Evolutionary conservation across 2,888 invertebrate genomes (phyloP), one percentile per base, ranked within the genome.

Genomic region (Trissonchulus latispiculum): DNA sequence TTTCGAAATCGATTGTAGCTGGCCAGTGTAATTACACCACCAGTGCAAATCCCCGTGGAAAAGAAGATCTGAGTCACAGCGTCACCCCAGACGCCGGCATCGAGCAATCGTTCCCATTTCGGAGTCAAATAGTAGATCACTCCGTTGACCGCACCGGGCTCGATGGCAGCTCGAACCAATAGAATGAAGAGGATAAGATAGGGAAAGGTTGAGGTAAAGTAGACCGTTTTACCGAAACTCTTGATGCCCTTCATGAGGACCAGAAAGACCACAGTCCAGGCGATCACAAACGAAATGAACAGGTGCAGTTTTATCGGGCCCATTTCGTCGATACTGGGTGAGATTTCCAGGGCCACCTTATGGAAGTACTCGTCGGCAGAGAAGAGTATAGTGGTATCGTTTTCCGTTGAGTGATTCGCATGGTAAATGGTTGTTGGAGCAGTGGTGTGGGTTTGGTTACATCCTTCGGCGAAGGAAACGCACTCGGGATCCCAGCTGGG

Each of bases 81-180:
- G 71, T 81, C 80, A 36, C 76, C 77, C 80, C 80, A 80, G 18
- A 80, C 76, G n/a, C 71, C 32, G 28, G 72, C 72, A 23, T 72
- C 35, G 2, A 31, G 32, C 18, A 80, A 76, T 72, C 77, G 77
- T 18, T 75, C 69, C 79, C 79, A 80, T 23, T 78, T 74, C 8
- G 80, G 80, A 28, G 79, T 75, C 23, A 80, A 75, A 71, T 80
- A 80, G 73, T 77, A 80, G 59, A 73, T 75, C 70, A 80, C 76
- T 29, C 80, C 80, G 3, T 77, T 73, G 32, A 70, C 64, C 28
- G 80, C 80, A 1, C 80, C 80, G 1, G 78, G 78, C 33, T 79
- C 72, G 1, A 78, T 78, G 18, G n/a, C n/a, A n/a, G n/a, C n/a
- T n/a, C n/a, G n/a, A n/a, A n/a, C n/a, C n/a, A n/a, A n/a, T n/a